Evolutionary conservation across 2,888 invertebrate species (phyloP).

Genomic region (Leistus spinibarbis): DNA sequence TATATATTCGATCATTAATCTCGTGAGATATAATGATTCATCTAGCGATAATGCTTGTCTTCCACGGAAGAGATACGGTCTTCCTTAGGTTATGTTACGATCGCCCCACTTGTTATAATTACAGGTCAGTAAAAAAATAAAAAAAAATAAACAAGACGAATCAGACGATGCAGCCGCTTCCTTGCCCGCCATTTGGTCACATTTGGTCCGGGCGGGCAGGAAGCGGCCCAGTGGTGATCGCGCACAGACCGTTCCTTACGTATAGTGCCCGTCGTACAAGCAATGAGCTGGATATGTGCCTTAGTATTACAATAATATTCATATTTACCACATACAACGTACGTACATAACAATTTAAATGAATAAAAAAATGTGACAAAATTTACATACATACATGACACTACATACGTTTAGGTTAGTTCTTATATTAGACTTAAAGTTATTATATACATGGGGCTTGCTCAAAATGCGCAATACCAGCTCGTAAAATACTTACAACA

Average conservation of each 20-base stretch:
- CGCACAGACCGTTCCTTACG: slow-evolving; percentile 13
- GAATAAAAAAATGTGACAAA: neutral
- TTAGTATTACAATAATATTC: slow-evolving; percentile 60
- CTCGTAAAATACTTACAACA: slow-evolving; percentile 46
- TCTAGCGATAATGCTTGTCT: slow-evolving; percentile 57
- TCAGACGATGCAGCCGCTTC: neutral
- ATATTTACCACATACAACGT: slow-evolving; percentile 25
- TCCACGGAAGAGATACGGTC: slow-evolving; percentile 51
- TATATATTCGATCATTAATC: slow-evolving; percentile 1
- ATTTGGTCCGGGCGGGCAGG: neutral
- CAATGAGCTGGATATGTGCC: slow-evolving; percentile 60
- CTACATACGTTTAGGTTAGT: slow-evolving; percentile 34
- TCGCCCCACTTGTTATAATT: neutral
- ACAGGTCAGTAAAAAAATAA: slow-evolving; percentile 18
- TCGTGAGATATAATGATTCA: slow-evolving; percentile 41
- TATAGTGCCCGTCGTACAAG: slow-evolving; percentile 50
- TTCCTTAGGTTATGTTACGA: slow-evolving; percentile 22
- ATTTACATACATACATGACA: slow-evolving; percentile 24
- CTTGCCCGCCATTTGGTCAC: neutral
- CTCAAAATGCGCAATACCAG: slow-evolving; percentile 53
- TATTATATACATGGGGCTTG: slow-evolving; percentile 51
- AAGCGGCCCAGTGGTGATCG: slow-evolving; percentile 8
- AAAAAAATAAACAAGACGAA: neutral
- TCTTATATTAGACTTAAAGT: slow-evolving; percentile 36
- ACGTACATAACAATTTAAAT: slow-evolving; percentile 29